Evolutionary conservation across 2,797 vertebrate species (phyloP).

Genomic region (Chrosomus eos): DNA sequence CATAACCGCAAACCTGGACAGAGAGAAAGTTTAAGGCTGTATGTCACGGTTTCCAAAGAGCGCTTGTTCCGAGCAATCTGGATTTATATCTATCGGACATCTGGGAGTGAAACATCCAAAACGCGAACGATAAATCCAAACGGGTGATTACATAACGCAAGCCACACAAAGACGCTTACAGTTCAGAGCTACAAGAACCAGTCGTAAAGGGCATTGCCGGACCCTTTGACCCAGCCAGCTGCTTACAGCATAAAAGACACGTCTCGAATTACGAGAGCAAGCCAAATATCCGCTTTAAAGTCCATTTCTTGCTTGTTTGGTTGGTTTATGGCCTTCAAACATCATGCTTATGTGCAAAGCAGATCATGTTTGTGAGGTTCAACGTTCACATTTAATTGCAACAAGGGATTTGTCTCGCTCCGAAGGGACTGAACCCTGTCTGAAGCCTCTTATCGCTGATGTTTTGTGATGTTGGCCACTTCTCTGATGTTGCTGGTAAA

Average conservation of each 20-base stretch:
- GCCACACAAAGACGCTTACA: neutral
- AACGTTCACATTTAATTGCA: slow-evolving; percentile 12
- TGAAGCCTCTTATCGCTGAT: neutral
- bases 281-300: neutral
- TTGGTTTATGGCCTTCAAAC: neutral
- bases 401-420: neutral
- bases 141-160: neutral
- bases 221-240: slow-evolving; percentile 26
- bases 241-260: slow-evolving; percentile 1
- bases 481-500: slow-evolving; percentile 35
- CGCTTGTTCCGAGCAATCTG: neutral
- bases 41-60: neutral
- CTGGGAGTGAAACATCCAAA: neutral
- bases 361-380: neutral
- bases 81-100: slow-evolving; percentile 12
- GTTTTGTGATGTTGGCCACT: slow-evolving; percentile 5
- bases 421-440: neutral
- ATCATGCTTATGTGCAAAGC: neutral
- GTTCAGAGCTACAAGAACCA: neutral
- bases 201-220: neutral
- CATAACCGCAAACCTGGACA: neutral
- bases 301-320: neutral
- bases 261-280: neutral
- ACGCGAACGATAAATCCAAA: neutral
- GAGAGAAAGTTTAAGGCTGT: neutral